Conservation (phyloP, 2,797 vertebrate genomes). For the Pipistrellus pipistrellus region DNA sequence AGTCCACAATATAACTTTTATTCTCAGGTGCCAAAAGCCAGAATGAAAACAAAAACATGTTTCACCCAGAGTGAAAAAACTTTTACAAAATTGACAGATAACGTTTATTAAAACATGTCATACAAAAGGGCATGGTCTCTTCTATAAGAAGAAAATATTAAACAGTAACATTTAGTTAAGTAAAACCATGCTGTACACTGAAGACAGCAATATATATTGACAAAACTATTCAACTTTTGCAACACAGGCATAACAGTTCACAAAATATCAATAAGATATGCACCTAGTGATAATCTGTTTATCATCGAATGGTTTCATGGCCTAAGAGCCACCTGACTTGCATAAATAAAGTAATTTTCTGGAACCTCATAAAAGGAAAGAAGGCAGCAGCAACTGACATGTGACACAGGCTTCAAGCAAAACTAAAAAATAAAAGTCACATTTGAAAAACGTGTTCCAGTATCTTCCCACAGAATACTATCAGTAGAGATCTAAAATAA, state of each 20-base stretch:
- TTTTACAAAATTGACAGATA: slow-evolving; percentile 89
- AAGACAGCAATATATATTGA: slow-evolving; percentile 90
- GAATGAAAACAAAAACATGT: slow-evolving; percentile 84
- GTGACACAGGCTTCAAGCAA: slow-evolving; percentile 88
- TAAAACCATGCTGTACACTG: slow-evolving; percentile 90
- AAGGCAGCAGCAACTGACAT: slow-evolving; percentile 86
- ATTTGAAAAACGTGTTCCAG: slow-evolving; percentile 87
- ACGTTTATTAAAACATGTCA: slow-evolving; percentile 93
- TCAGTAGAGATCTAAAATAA: slow-evolving; percentile 82
- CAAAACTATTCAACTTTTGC: slow-evolving; percentile 89
- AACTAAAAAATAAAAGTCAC: slow-evolving; percentile 82
- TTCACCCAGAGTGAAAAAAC: slow-evolving; percentile 83
- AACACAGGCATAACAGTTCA: slow-evolving; percentile 89
- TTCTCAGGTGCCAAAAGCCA: slow-evolving; percentile 79
- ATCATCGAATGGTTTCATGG: slow-evolving; percentile 85
- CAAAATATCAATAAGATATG: slow-evolving; percentile 89
- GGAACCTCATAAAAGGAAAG: slow-evolving; percentile 83
- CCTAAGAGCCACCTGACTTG: slow-evolving; percentile 88
- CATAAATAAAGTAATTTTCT: slow-evolving; percentile 88
- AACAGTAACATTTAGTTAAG: slow-evolving; percentile 89
- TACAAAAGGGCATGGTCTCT: slow-evolving; percentile 91
- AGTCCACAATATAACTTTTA: slow-evolving; percentile 61
- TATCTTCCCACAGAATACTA: slow-evolving; percentile 82
- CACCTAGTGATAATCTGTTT: slow-evolving; percentile 88
- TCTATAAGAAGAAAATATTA: slow-evolving; percentile 94